Percentiles rank a stretch among this genome's conserved stretches.
Evolutionary conservation across 2,888 invertebrate genomes (phyloP).

Genomic region (Pyralis farinalis): DNA sequence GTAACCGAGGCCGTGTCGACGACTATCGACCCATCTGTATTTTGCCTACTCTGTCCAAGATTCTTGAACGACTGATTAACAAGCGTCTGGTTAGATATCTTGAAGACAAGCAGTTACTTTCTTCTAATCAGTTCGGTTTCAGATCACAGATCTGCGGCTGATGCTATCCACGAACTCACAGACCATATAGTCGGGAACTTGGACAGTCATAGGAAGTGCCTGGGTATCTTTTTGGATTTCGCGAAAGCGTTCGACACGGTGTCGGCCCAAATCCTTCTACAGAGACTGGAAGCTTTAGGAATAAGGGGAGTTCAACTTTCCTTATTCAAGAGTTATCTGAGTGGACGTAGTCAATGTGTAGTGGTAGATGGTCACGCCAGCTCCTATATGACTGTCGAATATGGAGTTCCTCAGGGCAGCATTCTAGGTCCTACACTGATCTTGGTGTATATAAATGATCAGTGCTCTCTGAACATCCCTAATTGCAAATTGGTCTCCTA

Average conservation of each 20-base stretch:
- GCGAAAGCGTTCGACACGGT: constrained; percentile 19
- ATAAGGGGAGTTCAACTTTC: constrained; percentile 6
- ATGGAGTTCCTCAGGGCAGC: not conserved
- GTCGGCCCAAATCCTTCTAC: constrained; percentile 9
- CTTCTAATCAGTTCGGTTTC: constrained; percentile 13
- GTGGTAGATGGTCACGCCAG: not conserved
- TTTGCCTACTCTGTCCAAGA: constrained; percentile 13
- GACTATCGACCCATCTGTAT: constrained; percentile 16
- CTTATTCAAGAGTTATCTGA: constrained; percentile 2
- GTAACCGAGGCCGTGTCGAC: constrained; percentile 5
- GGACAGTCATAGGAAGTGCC: constrained; percentile 11
- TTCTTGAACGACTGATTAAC: constrained; percentile 13
- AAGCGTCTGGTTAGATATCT: constrained; percentile 12
- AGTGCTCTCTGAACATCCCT: not conserved
- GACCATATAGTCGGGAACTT: constrained; percentile 8
- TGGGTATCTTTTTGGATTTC: constrained; percentile 14
- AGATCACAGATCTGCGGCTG: constrained; percentile 11
- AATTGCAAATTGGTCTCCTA: not conserved
- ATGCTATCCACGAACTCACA: constrained; percentile 11
- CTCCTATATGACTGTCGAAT: too few species aligned
- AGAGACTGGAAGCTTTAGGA: constrained; percentile 11
- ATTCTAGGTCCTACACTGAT: not conserved
- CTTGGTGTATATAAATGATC: not conserved
- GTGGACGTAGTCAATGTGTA: not conserved
- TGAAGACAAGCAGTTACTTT: constrained; percentile 10